phyloP scores from a whole-genome alignment of 92 coral and sea anemone genomes.

The Porites evermanni region DNA sequence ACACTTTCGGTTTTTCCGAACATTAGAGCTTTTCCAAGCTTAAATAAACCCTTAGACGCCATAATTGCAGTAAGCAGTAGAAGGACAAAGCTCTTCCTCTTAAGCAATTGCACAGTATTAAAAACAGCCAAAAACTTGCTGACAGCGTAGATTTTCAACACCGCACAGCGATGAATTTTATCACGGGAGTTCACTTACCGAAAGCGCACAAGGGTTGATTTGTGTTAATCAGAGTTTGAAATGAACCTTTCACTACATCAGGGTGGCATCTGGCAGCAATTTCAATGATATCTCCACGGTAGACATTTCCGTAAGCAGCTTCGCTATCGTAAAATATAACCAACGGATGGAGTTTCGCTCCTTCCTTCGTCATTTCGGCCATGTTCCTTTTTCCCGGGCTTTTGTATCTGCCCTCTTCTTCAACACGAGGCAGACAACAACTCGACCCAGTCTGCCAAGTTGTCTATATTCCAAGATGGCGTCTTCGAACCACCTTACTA shows the following conservation, averaged over 20 bases:
- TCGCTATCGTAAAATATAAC: constrained; percentile 92
- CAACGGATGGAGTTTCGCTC: constrained; percentile 69
- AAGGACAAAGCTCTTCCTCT: no score
- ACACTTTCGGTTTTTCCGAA: not conserved
- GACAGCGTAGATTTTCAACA: constrained; percentile 29
- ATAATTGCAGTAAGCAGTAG: no score
- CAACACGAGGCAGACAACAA: constrained; percentile 7
- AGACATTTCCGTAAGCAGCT: constrained; percentile 85
- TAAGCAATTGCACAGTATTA: not conserved
- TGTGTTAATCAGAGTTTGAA: constrained; percentile 77
- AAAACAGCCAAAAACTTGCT: constrained; percentile 27
- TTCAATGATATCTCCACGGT: constrained; percentile 89
- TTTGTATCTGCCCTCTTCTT: constrained; percentile 15
- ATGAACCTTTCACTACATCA: constrained; percentile 77
- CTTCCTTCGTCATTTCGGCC: constrained; percentile 55
- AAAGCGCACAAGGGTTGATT: constrained; percentile 81
- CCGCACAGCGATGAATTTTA: no score
- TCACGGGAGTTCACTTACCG: constrained; percentile 66
- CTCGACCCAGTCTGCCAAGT: constrained; percentile 21
- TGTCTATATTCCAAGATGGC: constrained; percentile 32
- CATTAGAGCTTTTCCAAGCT: not conserved
- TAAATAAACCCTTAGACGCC: not conserved
- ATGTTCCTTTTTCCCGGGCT: constrained; percentile 90
- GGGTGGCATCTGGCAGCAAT: constrained; percentile 95
- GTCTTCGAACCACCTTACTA: not conserved